phyloP scores from a whole-genome alignment of 2,888 invertebrate genomes.

The Pyrocoelia pectoralis region DNA sequence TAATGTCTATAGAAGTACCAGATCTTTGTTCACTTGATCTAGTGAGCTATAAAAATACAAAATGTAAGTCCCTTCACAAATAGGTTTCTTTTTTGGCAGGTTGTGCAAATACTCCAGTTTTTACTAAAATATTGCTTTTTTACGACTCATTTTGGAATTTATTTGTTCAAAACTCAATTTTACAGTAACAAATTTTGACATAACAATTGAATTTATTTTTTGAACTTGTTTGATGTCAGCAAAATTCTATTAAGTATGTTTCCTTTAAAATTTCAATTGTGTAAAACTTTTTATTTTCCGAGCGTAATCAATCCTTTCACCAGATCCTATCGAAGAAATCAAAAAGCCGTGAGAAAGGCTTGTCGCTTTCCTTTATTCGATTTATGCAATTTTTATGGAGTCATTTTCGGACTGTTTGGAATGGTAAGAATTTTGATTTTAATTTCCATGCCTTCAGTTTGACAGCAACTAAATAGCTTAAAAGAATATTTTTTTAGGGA shows the following conservation, averaged over 20 bases:
- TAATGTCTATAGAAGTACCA: no score
- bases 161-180: no score
- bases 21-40: no score
- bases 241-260: constrained; percentile 42
- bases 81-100: no score
- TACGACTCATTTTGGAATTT: no score
- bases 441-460: no score
- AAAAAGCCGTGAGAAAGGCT: constrained; percentile 43
- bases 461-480: no score
- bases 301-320: constrained; percentile 38
- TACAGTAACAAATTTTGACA: no score
- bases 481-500: constrained; percentile 50
- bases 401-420: constrained; percentile 53
- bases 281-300: constrained; percentile 35
- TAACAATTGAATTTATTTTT: constrained; percentile 7
- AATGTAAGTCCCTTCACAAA: no score
- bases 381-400: constrained; percentile 51
- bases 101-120: no score
- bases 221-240: constrained; percentile 13
- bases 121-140: no score
- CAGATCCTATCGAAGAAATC: constrained; percentile 39
- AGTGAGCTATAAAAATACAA: no score
- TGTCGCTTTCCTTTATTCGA: constrained; percentile 49
- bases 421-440: constrained; percentile 46
- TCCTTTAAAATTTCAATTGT: constrained; percentile 49